Base-by-base conservation (phyloP, 2,888 invertebrate species). In the Seladonia tumulorum region DNA sequence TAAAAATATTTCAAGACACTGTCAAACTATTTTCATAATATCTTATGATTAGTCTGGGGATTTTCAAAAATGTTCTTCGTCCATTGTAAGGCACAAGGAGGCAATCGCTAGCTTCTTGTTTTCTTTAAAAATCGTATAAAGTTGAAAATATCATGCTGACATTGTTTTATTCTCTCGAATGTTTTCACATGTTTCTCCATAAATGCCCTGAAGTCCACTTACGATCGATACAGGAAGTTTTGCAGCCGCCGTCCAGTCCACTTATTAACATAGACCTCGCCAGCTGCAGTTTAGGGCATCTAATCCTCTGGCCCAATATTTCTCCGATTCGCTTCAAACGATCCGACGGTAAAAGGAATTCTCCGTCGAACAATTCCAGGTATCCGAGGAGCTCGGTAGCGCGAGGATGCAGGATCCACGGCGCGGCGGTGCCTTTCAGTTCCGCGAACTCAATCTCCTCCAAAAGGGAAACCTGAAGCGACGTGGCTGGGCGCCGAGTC, bases 361-460 rank as follows among this genome's bases (percentile, higher is more conserved):
- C 60, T 29, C 60, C 60, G 60, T 63, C 16, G 60, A 63, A 29
- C 60, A 63, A 63, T 63, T 63, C 60, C 60, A 29, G 60, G 60
- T 63, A 63, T 63, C 60, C 60, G 14, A 29, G 60, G 29, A 63
- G 25, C 60, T 25, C 25, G 29, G 53, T 8, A 49, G 22, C 49
- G 7, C 53, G 22, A 14, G 60, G 60, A 63, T 18, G 29, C 29
- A 66, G 35, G 18, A 66, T 29, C 66, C 66, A 60, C 60, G 2
- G 5, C 35, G 14, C 63, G 29, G 12, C 35, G 66, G 66, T 66
- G 60, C 60, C 60, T 63, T 63, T 66, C 66, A 35, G 35, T 35
- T 35, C 66, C 35, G 35, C 35, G 66, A 29, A 66, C 66, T 66
- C 66, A 18, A 66, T 66, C 66, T 66, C 35, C 35, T 8, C 35